These are phyloP conservation scores for Hippopotamyrus pictus DNA, from an alignment of 2,797 vertebrate genomes.

Conservation along the genomic window DNA sequence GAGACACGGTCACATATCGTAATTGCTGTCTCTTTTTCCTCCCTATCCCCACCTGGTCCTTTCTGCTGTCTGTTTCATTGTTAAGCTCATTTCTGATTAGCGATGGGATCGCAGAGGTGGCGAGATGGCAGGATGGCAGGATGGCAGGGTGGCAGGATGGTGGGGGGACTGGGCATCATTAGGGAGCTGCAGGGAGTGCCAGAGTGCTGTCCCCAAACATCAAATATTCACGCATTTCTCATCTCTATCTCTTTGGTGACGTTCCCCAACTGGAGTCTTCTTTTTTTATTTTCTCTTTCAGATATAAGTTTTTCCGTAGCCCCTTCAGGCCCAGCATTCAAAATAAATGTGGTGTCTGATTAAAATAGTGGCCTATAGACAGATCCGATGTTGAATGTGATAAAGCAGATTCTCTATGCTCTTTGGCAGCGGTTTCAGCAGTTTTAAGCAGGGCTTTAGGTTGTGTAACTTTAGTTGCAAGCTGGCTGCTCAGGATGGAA, in stretches of 20 bases:
- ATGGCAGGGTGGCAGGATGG: conserved; percentile 10
- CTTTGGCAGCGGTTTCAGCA: conserved; percentile 17
- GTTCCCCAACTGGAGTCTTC: conserved; percentile 59
- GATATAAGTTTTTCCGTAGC: conserved; percentile 28
- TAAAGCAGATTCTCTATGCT: conserved; percentile 47
- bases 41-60: conserved; percentile 32
- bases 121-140: neutral
- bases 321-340: conserved; percentile 30
- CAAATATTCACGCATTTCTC: conserved; percentile 70
- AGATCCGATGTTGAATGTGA: conserved; percentile 37
- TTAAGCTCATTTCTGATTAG: conserved; percentile 28
- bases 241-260: conserved; percentile 59
- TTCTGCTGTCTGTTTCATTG: conserved; percentile 15
- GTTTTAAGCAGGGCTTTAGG: neutral
- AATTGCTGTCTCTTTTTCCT: conserved; percentile 26
- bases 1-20: neutral
- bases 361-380: conserved; percentile 23
- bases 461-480: neutral
- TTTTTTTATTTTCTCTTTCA: conserved; percentile 30
- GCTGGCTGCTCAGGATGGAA: neutral
- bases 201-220: conserved; percentile 52
- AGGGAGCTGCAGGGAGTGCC: conserved; percentile 50
- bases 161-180: conserved; percentile 46
- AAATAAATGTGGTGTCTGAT: conserved; percentile 54
- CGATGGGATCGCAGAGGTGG: conserved; percentile 23